These are phyloP conservation scores for Caenorhabditis afra DNA, from an alignment of 2,888 invertebrate genomes.

Conservation along the genomic window DNA sequence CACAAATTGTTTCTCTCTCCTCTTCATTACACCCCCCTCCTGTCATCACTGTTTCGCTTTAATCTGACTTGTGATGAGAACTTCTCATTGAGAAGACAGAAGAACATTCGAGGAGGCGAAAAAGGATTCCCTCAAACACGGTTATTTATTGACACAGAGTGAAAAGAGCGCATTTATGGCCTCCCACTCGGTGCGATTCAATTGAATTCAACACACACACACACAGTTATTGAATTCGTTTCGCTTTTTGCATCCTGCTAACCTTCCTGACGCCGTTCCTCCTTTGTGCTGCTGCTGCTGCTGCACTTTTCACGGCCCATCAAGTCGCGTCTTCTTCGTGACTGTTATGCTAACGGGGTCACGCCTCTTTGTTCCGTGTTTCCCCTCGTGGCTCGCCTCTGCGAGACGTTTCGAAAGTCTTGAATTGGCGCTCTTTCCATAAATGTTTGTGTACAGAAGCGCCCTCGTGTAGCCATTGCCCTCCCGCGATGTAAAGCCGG, in stretches of 20 bases:
- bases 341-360: neutral
- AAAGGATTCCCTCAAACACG: constrained; percentile 12
- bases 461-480: neutral
- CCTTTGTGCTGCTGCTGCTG: too few relatives aligned
- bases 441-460: constrained; percentile 43
- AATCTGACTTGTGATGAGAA: constrained; percentile 19
- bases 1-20: constrained; percentile 7
- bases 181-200: constrained; percentile 14
- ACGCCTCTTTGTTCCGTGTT: neutral
- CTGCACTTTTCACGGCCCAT: constrained; percentile 44
- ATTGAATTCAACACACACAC: neutral
- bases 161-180: constrained; percentile 27
- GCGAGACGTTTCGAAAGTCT: neutral
- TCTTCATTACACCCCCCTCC: constrained; percentile 14
- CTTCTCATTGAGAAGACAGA: neutral
- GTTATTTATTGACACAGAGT: constrained; percentile 43
- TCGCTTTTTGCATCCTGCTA: constrained; percentile 13
- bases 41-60: constrained; percentile 19
- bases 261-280: constrained; percentile 39
- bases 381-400: neutral
- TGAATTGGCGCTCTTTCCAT: constrained; percentile 1
- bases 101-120: neutral
- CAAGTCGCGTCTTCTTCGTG: neutral
- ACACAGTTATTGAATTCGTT: constrained; percentile 40
- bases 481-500: constrained; percentile 46